Evolutionary conservation across 2,888 invertebrate genomes (phyloP).

Genomic region (Andrena camellia): DNA sequence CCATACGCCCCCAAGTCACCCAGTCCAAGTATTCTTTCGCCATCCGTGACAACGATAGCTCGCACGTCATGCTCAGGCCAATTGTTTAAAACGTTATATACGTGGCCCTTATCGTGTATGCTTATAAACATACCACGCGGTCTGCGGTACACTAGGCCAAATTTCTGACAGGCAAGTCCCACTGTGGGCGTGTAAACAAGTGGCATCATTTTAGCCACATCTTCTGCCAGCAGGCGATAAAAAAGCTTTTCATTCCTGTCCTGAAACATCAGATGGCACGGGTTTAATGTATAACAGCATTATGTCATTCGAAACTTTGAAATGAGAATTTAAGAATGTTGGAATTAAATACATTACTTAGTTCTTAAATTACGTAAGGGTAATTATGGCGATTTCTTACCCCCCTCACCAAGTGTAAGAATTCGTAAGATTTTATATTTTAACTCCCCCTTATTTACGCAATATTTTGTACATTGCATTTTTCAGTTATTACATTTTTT

Average conservation of each 20-base stretch:
- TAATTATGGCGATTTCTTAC: no score
- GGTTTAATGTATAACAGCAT: no score
- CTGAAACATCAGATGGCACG: slow-evolving; percentile 83
- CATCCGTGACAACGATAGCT: slow-evolving; percentile 98
- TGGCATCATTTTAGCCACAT: slow-evolving; percentile 97
- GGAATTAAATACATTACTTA: no score
- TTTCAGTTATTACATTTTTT: no score
- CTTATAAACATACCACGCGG: slow-evolving; percentile 98
- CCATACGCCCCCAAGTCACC: slow-evolving; percentile 99
- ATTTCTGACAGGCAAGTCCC: slow-evolving; percentile 98
- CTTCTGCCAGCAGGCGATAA: slow-evolving; percentile 94
- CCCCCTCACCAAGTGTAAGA: no score
- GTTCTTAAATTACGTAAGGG: no score
- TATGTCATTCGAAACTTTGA: no score
- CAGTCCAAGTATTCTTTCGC: slow-evolving; percentile 98
- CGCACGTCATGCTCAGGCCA: slow-evolving; percentile 96
- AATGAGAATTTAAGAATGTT: not conserved
- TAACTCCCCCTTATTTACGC: no score
- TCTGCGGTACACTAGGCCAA: slow-evolving; percentile 95
- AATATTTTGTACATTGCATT: no score
- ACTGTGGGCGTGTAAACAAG: slow-evolving; percentile 99
- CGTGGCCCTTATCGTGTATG: slow-evolving; percentile 97
- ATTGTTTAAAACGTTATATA: slow-evolving; percentile 97
- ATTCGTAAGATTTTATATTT: no score
- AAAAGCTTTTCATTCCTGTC: slow-evolving; percentile 99